These are phyloP conservation scores for Microtus richardsoni DNA, from an alignment of 2,113 vertebrate genomes.

Conservation along the genomic window DNA sequence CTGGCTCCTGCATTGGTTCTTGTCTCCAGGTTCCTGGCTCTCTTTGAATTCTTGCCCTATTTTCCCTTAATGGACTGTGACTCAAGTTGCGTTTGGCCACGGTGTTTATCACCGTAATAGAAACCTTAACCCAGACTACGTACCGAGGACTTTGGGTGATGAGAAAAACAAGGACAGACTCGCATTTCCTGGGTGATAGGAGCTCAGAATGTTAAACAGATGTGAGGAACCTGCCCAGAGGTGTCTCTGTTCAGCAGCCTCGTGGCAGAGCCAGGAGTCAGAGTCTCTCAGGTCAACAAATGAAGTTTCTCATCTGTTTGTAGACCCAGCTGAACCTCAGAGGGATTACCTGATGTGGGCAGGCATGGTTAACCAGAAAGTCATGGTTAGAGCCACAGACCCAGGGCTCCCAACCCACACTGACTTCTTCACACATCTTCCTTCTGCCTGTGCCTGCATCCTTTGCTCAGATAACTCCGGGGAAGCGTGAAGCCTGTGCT, in stretches of 20 bases:
- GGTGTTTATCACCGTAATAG: neutral
- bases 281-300: fast-evolving
- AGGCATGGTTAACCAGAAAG: neutral
- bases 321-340: neutral
- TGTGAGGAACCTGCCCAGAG: fast-evolving
- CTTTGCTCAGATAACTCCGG: fast-evolving
- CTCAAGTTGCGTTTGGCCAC: neutral
- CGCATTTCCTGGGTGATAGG: fast-evolving
- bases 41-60: neutral
- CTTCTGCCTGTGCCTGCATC: fast-evolving
- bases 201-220: neutral
- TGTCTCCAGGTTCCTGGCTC: neutral
- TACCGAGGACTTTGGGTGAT: too few relatives aligned
- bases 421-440: fast-evolving
- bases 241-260: neutral
- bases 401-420: too few relatives aligned
- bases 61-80: neutral
- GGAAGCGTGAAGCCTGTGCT: fast-evolving
- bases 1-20: neutral
- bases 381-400: fast-evolving
- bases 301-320: fast-evolving
- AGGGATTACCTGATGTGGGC: fast-evolving
- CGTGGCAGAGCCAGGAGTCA: fast-evolving
- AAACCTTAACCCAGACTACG: neutral
- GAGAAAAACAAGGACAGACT: neutral